phyloP scores from a whole-genome alignment of 2,888 invertebrate species.

The Ypsolopha scabrella region DNA sequence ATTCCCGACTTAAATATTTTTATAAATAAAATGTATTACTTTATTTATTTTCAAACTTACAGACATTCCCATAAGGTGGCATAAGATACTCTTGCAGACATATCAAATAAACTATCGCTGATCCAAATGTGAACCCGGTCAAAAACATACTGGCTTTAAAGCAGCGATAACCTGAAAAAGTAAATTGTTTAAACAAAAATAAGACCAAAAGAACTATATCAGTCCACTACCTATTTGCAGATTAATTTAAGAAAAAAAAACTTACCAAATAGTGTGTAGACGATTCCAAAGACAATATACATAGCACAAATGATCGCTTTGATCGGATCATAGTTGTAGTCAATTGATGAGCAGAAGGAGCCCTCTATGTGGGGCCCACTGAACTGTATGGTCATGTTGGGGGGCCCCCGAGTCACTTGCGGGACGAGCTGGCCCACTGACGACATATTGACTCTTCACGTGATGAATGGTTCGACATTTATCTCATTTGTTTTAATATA shows the following conservation, averaged over 20 bases:
- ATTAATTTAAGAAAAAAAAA: conserved; percentile 11
- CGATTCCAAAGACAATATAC: conserved; percentile 83
- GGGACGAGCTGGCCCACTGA: conserved; percentile 70
- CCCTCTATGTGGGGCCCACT: conserved; percentile 56
- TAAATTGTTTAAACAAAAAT: too few relatives aligned
- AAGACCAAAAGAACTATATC: too few relatives aligned
- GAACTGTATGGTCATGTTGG: conserved; percentile 49
- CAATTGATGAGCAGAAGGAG: conserved; percentile 64
- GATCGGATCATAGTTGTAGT: conserved; percentile 75
- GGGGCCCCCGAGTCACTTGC: conserved; percentile 55
- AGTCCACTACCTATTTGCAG: too few relatives aligned
- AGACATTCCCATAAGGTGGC: conserved; percentile 80
- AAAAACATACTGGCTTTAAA: conserved; percentile 91
- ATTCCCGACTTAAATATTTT: not conserved
- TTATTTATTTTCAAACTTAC: conserved; percentile 39
- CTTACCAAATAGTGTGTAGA: conserved; percentile 88
- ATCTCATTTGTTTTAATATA: too few relatives aligned
- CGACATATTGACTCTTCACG: conserved; percentile 28
- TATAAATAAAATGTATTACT: not conserved
- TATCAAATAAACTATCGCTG: conserved; percentile 83
- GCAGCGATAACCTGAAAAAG: conserved; percentile 82
- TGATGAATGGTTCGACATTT: too few relatives aligned
- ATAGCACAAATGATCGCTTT: conserved; percentile 76
- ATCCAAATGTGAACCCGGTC: conserved; percentile 88
- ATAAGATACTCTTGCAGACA: conserved; percentile 85